Percentiles rank a stretch among this genome's conserved stretches.
Evolutionary conservation across 1,140 invertebrate species (phyloP).

Genomic region (Argopecten irradians): DNA sequence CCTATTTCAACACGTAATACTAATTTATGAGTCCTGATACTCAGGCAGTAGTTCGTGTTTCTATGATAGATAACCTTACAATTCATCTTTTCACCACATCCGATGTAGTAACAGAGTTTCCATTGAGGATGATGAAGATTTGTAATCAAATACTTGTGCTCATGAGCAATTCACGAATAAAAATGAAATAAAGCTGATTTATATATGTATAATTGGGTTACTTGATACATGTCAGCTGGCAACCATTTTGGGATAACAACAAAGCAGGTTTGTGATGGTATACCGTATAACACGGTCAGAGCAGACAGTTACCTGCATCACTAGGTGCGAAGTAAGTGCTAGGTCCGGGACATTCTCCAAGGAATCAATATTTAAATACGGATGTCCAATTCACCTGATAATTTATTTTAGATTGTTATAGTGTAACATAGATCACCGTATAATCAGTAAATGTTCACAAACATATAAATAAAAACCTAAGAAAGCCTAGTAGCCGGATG

Average conservation of each 20-base stretch:
- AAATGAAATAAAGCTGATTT: neutral
- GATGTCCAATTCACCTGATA: neutral
- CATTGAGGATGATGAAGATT: neutral
- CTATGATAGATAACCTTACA: no score
- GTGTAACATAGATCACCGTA: neutral
- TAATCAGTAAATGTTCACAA: neutral
- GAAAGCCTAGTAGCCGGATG: neutral
- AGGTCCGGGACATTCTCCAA: neutral
- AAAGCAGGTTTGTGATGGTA: neutral
- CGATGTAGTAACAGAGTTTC: neutral
- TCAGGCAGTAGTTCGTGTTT: no score
- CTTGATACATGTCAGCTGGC: neutral
- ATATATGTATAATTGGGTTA: neutral
- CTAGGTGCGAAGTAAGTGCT: neutral
- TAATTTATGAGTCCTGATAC: no score
- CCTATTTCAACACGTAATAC: no score
- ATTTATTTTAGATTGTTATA: neutral
- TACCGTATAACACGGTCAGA: neutral
- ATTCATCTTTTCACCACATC: no score
- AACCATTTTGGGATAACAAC: neutral
- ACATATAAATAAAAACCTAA: neutral
- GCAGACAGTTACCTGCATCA: neutral
- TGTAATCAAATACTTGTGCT: neutral
- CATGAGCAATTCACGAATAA: neutral
- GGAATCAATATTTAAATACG: neutral